Conservation (phyloP, 2,888 invertebrate species). For the Drosophila imparisetae region DNA sequence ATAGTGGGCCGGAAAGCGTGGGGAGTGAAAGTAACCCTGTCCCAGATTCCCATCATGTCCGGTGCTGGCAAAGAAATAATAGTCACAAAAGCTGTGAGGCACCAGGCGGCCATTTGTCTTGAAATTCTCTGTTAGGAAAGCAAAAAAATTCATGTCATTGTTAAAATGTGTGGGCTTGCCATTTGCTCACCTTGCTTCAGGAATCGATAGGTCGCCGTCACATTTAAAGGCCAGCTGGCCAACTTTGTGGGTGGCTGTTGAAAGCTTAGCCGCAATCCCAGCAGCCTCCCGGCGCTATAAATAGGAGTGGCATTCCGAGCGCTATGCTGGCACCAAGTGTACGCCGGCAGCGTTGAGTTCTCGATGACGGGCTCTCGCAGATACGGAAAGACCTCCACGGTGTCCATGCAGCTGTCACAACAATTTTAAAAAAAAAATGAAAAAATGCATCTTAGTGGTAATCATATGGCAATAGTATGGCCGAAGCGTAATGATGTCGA, state of each 20-base stretch:
- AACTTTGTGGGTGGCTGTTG: conserved; percentile 54
- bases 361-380: conserved; percentile 84
- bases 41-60: conserved; percentile 54
- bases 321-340: conserved; percentile 82
- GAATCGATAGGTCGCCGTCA: conserved; percentile 82
- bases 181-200: conserved; percentile 76
- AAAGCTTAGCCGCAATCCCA: conserved; percentile 80
- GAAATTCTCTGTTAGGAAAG: conserved; percentile 88
- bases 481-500: conserved; percentile 70
- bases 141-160: not conserved
- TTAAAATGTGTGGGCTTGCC: not conserved
- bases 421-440: conserved; percentile 15
- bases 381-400: conserved; percentile 84
- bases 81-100: conserved; percentile 92
- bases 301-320: conserved; percentile 75
- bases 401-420: conserved; percentile 83
- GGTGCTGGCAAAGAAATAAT: conserved; percentile 91
- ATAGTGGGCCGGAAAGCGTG: conserved; percentile 97
- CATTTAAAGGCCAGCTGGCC: conserved; percentile 64
- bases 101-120: conserved; percentile 92
- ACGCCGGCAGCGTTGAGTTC: conserved; percentile 81
- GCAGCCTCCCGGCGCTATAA: conserved; percentile 79
- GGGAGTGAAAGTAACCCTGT: conserved; percentile 93
- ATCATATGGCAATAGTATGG: conserved; percentile 47
- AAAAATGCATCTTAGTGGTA: conserved; percentile 16